Evolutionary conservation across 2,797 vertebrate genomes (phyloP).

Genomic region (Bradypus variegatus): DNA sequence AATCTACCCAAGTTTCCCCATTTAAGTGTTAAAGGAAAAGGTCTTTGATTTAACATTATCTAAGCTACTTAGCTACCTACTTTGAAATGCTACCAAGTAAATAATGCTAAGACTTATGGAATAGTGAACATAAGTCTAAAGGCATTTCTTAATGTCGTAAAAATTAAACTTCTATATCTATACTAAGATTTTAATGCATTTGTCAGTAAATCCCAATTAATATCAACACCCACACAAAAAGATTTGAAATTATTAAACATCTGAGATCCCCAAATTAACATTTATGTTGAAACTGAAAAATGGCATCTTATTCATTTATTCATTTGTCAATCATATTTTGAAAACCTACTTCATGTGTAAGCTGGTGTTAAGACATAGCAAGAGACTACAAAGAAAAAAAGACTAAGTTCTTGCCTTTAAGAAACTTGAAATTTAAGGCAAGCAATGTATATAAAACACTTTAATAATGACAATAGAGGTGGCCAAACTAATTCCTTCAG

Average conservation of each 20-base stretch:
- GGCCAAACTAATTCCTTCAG: neutral
- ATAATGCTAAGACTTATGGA: neutral
- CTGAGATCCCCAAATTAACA: neutral
- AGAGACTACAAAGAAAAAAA: neutral
- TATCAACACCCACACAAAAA: neutral
- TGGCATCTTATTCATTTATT: neutral
- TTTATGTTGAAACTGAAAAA: neutral
- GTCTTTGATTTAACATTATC: neutral
- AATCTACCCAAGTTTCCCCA: neutral
- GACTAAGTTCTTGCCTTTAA: neutral
- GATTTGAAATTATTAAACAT: neutral
- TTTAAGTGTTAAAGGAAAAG: neutral
- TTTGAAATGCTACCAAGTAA: neutral
- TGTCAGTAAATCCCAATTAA: neutral
- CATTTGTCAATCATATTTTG: neutral
- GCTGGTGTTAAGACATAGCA: neutral
- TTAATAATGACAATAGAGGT: neutral
- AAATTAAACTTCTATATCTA: neutral
- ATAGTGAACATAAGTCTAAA: neutral
- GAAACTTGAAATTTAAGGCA: neutral
- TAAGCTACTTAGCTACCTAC: neutral
- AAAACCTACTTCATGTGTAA: neutral
- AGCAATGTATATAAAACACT: slow-evolving; percentile 1
- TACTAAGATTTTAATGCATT: neutral
- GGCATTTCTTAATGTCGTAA: neutral